Conservation (phyloP, 2,113 vertebrate genomes). For the Cebidichthys violaceus region DNA sequence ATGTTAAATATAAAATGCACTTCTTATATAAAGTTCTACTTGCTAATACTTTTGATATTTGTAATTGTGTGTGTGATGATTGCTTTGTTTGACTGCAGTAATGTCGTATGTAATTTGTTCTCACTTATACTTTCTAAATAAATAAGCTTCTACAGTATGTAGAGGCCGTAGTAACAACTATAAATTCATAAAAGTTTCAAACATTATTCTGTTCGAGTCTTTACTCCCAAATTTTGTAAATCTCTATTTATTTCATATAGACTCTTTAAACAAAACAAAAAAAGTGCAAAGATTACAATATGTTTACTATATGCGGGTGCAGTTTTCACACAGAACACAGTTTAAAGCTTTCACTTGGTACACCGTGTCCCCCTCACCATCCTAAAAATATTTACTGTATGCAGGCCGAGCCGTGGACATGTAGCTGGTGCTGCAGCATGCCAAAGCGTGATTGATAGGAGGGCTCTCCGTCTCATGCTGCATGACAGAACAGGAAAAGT, state of each 20-base stretch:
- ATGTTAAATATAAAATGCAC: neutral
- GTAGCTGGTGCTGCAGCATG: conserved; percentile 40
- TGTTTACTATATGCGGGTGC: neutral
- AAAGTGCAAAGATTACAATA: neutral
- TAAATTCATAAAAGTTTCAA: neutral
- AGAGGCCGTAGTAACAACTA: neutral
- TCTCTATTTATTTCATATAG: neutral
- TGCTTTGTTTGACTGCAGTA: neutral
- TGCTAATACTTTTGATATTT: neutral
- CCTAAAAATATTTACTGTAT: conserved; percentile 51
- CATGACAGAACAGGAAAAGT: conserved; percentile 40
- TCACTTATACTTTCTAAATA: neutral
- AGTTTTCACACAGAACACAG: neutral
- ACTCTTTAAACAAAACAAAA: neutral
- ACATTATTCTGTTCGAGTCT: neutral
- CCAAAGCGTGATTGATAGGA: conserved; percentile 36
- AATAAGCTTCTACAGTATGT: neutral
- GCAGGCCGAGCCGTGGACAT: conserved; percentile 21
- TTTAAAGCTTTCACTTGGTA: conserved; percentile 22
- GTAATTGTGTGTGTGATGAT: neutral
- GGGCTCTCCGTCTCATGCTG: conserved; percentile 22
- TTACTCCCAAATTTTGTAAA: neutral
- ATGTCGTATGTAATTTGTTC: neutral
- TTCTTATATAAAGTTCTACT: neutral
- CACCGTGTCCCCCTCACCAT: conserved; percentile 27